Percentiles rank a stretch among this genome's conserved stretches.
These are phyloP conservation scores for Lysandra bellargus DNA, from an alignment of 2,888 invertebrate genomes.

Conservation along the genomic window DNA sequence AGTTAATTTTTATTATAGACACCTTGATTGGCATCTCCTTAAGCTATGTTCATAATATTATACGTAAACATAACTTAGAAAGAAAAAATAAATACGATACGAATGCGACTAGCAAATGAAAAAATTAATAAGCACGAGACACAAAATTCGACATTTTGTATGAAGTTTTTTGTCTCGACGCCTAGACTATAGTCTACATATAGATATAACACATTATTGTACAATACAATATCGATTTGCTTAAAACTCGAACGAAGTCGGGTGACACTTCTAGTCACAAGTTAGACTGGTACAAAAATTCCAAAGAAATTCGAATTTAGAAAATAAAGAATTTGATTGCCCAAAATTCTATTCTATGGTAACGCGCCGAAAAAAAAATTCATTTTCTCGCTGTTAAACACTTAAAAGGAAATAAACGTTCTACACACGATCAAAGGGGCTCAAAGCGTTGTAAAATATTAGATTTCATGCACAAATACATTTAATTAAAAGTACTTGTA, in stretches of 20 bases:
- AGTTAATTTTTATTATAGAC: too few relatives aligned
- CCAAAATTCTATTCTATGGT: background rate
- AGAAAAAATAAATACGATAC: too few relatives aligned
- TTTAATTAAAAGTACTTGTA: constrained; percentile 8
- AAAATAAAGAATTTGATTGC: background rate
- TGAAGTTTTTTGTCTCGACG: too few relatives aligned
- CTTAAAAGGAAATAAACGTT: constrained; percentile 16
- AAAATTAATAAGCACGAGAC: too few relatives aligned
- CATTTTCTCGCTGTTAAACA: background rate
- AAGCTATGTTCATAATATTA: too few relatives aligned
- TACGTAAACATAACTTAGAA: too few relatives aligned
- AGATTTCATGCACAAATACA: constrained; percentile 21
- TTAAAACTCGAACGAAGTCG: background rate
- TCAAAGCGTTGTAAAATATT: constrained; percentile 21
- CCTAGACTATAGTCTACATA: too few relatives aligned
- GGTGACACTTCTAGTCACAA: background rate
- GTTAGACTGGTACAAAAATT: background rate
- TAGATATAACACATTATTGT: too few relatives aligned
- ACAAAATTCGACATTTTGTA: too few relatives aligned
- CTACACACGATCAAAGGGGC: constrained; percentile 2
- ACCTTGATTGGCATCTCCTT: too few relatives aligned
- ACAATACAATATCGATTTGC: too few relatives aligned
- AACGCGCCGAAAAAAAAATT: background rate
- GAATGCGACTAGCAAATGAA: too few relatives aligned
- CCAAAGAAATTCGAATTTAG: background rate